A percentile compares a stretch with the other conserved stretches of the same genome.
Evolutionary conservation across 2,888 invertebrate species (phyloP).

Genomic region (Pimpla rufipes): DNA sequence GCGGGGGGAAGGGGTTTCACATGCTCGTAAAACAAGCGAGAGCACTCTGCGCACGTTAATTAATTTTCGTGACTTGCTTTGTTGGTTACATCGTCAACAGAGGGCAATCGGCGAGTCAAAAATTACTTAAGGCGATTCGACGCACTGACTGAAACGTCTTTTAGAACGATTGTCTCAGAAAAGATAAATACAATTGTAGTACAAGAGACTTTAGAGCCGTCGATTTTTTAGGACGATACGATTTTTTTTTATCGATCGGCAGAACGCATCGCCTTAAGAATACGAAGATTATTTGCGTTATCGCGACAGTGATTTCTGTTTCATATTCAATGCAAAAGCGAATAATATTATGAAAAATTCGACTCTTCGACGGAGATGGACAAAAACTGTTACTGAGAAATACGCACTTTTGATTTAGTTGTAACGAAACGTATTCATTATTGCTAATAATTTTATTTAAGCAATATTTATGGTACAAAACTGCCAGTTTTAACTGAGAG

Average conservation of each 20-base stretch:
- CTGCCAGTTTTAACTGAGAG: not conserved
- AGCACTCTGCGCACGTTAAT: conserved; percentile 11
- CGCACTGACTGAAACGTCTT: not conserved
- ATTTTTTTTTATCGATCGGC: not conserved
- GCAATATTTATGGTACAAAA: not conserved
- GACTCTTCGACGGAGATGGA: conserved; percentile 9
- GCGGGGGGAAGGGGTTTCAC: no score
- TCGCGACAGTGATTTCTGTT: not conserved
- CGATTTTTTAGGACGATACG: not conserved
- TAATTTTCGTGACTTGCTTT: not conserved
- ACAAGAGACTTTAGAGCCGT: not conserved
- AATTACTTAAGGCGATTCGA: conserved; percentile 10
- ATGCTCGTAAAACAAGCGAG: not conserved
- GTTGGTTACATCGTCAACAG: not conserved
- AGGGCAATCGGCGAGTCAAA: conserved; percentile 1
- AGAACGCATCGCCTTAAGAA: not conserved
- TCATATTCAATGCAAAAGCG: conserved; percentile 35
- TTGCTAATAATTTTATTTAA: not conserved
- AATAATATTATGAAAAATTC: conserved; percentile 27
- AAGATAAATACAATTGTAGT: not conserved
- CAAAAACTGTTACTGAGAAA: not conserved
- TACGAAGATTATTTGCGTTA: not conserved
- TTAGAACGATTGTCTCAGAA: not conserved
- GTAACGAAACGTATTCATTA: not conserved
- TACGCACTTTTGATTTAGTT: not conserved